Evolutionary conservation across 2,113 vertebrate genomes (phyloP).

Genomic region (Recurvirostra avosetta): DNA sequence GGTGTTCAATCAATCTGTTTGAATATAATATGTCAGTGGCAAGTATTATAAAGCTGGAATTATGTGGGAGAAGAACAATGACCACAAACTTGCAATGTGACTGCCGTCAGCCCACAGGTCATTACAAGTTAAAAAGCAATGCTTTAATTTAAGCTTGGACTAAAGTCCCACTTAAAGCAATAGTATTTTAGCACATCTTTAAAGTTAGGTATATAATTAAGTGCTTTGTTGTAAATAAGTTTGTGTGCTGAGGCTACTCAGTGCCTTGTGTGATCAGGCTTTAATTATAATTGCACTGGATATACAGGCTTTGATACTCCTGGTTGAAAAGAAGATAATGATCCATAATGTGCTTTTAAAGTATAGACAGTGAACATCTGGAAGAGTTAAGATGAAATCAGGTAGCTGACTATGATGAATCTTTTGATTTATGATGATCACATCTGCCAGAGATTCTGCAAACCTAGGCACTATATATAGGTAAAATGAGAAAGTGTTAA

Average conservation of each 20-base stretch:
- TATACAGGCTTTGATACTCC: not conserved
- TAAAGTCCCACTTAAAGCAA: not conserved
- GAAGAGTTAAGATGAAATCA: slow-evolving; percentile 38
- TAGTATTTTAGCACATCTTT: not conserved
- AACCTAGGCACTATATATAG: not conserved
- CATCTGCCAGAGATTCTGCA: slow-evolving; percentile 16
- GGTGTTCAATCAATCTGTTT: not conserved
- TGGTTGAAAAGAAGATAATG: not conserved
- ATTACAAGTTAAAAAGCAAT: not conserved
- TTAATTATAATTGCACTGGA: not conserved
- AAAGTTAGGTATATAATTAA: not conserved
- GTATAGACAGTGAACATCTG: slow-evolving; percentile 10
- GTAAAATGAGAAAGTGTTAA: slow-evolving; percentile 37
- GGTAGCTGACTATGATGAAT: slow-evolving; percentile 22
- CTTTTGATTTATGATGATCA: slow-evolving; percentile 50
- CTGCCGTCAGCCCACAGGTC: not conserved
- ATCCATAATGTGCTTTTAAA: slow-evolving; percentile 33
- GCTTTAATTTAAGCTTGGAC: not conserved
- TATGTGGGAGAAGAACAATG: not conserved
- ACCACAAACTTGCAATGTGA: not conserved
- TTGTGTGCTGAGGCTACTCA: not conserved
- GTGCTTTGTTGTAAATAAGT: not conserved
- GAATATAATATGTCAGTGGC: not conserved
- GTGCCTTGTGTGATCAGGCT: not conserved
- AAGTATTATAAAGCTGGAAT: not conserved